These are phyloP conservation scores for Hipposideros larvatus DNA, from an alignment of 2,797 vertebrate species.

Conservation along the genomic window DNA sequence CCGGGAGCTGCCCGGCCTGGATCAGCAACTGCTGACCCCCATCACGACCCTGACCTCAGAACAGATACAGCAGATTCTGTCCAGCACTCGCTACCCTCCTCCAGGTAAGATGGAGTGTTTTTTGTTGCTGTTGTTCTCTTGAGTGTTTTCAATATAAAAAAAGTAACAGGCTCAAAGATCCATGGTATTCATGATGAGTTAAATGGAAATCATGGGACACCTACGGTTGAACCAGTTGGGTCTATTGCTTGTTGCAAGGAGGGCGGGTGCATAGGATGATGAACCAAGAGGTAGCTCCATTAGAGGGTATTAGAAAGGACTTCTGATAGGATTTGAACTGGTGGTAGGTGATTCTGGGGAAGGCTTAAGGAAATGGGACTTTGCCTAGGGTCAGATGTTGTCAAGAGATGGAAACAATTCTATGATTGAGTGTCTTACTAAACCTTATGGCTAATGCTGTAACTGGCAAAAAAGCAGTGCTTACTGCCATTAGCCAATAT, in stretches of 20 bases:
- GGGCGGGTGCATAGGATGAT: fast-evolving
- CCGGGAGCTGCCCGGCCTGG: conserved; percentile 93
- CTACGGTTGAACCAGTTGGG: fast-evolving
- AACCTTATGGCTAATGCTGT: neutral
- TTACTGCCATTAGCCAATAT: fast-evolving
- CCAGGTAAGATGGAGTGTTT: conserved; percentile 76
- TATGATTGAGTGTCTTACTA: fast-evolving
- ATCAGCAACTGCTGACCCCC: conserved; percentile 91
- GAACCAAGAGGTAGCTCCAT: fast-evolving
- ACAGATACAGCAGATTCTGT: conserved; percentile 87
- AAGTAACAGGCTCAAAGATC: neutral
- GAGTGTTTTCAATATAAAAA: neutral
- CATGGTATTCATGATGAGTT: fast-evolving
- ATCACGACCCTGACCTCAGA: conserved; percentile 92
- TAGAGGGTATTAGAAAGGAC: neutral
- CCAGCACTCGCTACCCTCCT: neutral
- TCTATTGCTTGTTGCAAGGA: neutral
- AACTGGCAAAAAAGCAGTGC: neutral
- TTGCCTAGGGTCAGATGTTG: neutral
- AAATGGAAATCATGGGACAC: neutral
- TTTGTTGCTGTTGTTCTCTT: neutral
- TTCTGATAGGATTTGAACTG: fast-evolving
- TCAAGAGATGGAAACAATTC: neutral
- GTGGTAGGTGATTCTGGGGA: neutral
- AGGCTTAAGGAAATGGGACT: neutral